Percentiles rank a stretch among this genome's conserved stretches.
phyloP scores from a whole-genome alignment of 1,140 invertebrate genomes.

The Platyura marginata region DNA sequence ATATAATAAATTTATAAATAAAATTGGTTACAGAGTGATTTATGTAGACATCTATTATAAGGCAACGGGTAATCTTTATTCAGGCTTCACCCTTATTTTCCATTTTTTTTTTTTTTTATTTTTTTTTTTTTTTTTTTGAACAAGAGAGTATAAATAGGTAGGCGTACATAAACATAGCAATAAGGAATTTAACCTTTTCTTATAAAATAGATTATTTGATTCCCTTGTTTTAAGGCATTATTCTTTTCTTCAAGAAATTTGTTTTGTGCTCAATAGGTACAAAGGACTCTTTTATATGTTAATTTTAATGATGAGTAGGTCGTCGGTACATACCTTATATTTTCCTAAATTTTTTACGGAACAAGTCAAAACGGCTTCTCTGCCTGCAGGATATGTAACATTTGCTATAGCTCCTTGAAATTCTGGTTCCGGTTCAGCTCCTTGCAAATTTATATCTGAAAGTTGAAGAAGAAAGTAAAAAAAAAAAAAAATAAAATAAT shows the following conservation, averaged over 20 bases:
- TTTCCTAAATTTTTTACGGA: constrained; percentile 60
- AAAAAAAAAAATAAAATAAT: too few relatives aligned
- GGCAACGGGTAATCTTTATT: background rate
- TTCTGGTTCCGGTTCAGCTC: too few relatives aligned
- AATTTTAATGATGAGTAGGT: background rate
- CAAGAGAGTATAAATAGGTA: background rate
- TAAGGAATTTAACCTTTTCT: background rate
- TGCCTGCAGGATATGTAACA: constrained; percentile 61
- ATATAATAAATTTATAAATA: background rate
- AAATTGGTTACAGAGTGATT: background rate
- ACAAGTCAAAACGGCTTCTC: constrained; percentile 67
- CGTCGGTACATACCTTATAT: constrained; percentile 53
- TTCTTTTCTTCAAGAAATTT: too few relatives aligned
- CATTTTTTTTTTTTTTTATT: background rate
- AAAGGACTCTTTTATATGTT: background rate
- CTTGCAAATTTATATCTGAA: too few relatives aligned
- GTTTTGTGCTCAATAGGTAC: too few relatives aligned
- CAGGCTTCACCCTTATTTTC: background rate
- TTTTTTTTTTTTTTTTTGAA: background rate
- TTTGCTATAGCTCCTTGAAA: constrained; percentile 64
- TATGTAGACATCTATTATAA: background rate
- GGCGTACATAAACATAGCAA: background rate
- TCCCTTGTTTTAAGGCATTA: too few relatives aligned
- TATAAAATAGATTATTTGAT: too few relatives aligned
- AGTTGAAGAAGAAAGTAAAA: too few relatives aligned